These are phyloP conservation scores for Hypercompe scribonia DNA, from an alignment of 2,888 invertebrate species.

Conservation along the genomic window DNA sequence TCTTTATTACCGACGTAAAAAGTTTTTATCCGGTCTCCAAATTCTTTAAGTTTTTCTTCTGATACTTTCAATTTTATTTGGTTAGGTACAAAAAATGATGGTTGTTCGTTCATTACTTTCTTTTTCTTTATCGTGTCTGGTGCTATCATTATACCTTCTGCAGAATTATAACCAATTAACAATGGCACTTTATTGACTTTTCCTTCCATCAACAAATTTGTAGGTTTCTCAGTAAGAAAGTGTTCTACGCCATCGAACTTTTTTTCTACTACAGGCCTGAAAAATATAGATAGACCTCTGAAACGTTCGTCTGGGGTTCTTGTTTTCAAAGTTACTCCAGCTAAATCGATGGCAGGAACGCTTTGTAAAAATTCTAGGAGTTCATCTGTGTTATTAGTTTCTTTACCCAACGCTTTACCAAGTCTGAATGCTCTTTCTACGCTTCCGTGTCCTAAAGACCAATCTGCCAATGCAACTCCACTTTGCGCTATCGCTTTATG, in stretches of 20 bases:
- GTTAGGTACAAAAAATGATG: conserved; percentile 62
- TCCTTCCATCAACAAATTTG: conserved; percentile 57
- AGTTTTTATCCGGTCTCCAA: conserved; percentile 62
- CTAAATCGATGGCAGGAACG: conserved; percentile 60
- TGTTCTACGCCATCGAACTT: conserved; percentile 58
- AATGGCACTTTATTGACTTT: conserved; percentile 64
- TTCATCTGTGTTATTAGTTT: conserved; percentile 61
- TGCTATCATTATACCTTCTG: conserved; percentile 65
- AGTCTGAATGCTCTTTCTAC: conserved; percentile 65
- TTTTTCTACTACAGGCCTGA: conserved; percentile 69
- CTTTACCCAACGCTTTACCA: conserved; percentile 66
- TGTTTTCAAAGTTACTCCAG: conserved; percentile 56
- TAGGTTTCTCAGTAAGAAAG: conserved; percentile 64
- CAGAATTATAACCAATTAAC: conserved; percentile 68
- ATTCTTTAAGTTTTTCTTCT: conserved; percentile 51
- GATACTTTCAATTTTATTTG: conserved; percentile 58
- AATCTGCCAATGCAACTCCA: conserved; percentile 68
- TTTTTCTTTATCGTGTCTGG: conserved; percentile 55
- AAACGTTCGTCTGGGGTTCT: conserved; percentile 63
- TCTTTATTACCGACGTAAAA: conserved; percentile 63
- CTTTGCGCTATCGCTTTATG: conserved; percentile 75
- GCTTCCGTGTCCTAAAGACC: conserved; percentile 57
- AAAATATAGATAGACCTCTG: conserved; percentile 66
- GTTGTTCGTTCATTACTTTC: conserved; percentile 56
- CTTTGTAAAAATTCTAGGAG: conserved; percentile 61